Base-by-base conservation (phyloP, 92 coral and sea anemone genomes). In the Phenganax subtilis region DNA sequence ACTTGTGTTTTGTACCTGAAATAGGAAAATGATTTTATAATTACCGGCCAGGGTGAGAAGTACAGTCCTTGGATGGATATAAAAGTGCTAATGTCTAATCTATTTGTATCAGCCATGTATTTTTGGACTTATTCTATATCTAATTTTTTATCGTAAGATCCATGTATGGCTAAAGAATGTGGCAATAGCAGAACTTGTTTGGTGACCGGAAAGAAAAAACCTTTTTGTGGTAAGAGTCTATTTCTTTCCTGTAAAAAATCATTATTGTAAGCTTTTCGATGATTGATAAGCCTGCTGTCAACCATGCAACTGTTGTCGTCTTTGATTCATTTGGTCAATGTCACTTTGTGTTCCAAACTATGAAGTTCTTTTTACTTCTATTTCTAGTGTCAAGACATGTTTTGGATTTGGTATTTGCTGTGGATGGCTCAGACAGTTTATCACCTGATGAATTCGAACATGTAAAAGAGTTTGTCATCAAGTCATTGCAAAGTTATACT, bases 341-440 rank as follows among this genome's bases (percentile, higher is more conserved):
- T 37, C 47, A 37, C 47, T 37, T 37, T 17, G 47, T 64, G 37
- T 59, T 10, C 6, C 20, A 10, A 59, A n/a, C 15, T 64, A 8
- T 64, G 70, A 29, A 68, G 31, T 68, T 30, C 47, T 68, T 68
- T 37, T 37, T 37, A 37, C 47, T 37, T 37, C 47, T 37, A 5
- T 37, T 37, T 2, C 47, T 60, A 79, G 47, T 65, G 60, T 58
- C 85, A 88, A 91, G 88, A 60, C 69, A 89, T 56, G 86, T 87
- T 57, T 85, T 89, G 54, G 97, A 93, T 70, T 82, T 93, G 29
- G 86, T 93, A 11, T 93, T 93, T 64, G 87, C 92, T 55, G 28
- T 93, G 75, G 97, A 93, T 82, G 90, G 96, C 8, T 93, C 97
- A 2, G 85, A 89, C 80, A 90, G 88, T 28, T 80, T 91, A 37